Evolutionary conservation across 2,113 vertebrate genomes (phyloP).

Genomic region (Salvator merianae): DNA sequence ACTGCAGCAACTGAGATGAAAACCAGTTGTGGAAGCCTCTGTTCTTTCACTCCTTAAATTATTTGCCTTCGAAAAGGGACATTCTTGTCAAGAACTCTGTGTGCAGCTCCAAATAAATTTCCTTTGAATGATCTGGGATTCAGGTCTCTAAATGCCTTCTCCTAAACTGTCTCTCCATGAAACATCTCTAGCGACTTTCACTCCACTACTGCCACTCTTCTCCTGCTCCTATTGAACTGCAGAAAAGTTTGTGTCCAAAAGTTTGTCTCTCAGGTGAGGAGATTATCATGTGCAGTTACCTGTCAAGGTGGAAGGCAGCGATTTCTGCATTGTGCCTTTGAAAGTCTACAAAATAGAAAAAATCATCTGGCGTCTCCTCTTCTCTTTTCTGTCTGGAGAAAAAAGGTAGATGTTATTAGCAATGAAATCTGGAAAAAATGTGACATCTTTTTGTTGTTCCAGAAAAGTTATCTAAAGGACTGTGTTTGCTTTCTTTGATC

Average conservation of each 20-base stretch:
- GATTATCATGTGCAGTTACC: constrained; percentile 70
- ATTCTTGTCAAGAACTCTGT: too few relatives aligned
- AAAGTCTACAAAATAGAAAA: constrained; percentile 95
- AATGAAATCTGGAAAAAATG: neutral
- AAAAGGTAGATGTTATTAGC: constrained; percentile 32
- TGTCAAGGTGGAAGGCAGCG: constrained; percentile 95
- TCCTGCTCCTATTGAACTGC: neutral
- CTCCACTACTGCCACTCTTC: neutral
- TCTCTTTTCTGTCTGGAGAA: constrained; percentile 88
- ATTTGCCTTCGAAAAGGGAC: too few relatives aligned
- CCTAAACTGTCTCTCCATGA: neutral
- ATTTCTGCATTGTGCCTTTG: constrained; percentile 98
- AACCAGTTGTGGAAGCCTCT: too few relatives aligned
- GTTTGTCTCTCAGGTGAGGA: neutral
- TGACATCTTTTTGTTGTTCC: neutral
- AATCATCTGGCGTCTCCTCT: constrained; percentile 88
- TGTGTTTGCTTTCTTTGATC: neutral
- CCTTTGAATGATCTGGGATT: too few relatives aligned
- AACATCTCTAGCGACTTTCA: neutral
- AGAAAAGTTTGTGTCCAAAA: neutral
- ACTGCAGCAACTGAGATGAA: too few relatives aligned
- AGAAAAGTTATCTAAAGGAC: neutral
- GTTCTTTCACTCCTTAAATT: too few relatives aligned
- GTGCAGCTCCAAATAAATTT: neutral
- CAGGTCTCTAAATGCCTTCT: neutral